These are phyloP conservation scores for Drosophila ogumai DNA, from an alignment of 1,140 invertebrate genomes.

Conservation along the genomic window DNA sequence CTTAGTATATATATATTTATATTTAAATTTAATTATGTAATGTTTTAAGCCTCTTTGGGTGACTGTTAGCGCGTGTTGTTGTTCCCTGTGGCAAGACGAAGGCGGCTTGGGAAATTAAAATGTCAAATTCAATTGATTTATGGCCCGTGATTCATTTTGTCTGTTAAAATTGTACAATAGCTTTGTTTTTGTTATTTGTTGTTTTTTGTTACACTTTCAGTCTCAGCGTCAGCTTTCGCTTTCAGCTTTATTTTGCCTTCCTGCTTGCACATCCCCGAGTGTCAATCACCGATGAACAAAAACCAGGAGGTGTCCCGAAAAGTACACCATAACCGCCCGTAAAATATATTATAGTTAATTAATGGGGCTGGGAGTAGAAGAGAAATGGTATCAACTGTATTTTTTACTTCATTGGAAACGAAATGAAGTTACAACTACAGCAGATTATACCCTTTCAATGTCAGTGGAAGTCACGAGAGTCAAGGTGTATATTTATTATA, in stretches of 20 bases:
- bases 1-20: slow-evolving; percentile 14
- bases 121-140: slow-evolving; percentile 79
- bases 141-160: slow-evolving; percentile 54
- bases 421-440: not conserved
- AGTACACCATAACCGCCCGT: not conserved
- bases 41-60: slow-evolving; percentile 27
- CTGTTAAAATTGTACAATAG: slow-evolving; percentile 51
- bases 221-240: slow-evolving; percentile 27
- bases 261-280: slow-evolving; percentile 1
- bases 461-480: not conserved
- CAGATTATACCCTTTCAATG: not conserved
- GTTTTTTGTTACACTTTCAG: slow-evolving; percentile 27
- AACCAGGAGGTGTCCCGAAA: not conserved
- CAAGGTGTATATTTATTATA: not conserved
- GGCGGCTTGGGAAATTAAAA: slow-evolving; percentile 56
- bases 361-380: not conserved
- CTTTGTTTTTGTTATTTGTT: slow-evolving; percentile 39
- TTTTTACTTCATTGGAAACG: not conserved
- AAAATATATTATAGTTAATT: not conserved
- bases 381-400: not conserved
- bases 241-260: slow-evolving; percentile 12
- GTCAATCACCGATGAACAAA: slow-evolving; percentile 37
- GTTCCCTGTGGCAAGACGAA: not conserved
- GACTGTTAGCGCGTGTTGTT: slow-evolving; percentile 10
- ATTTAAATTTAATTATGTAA: slow-evolving; percentile 43